Conservation (phyloP, 37 sponge, comb jelly and placozoan genomes). For the Hexactinellida sp. region DNA sequence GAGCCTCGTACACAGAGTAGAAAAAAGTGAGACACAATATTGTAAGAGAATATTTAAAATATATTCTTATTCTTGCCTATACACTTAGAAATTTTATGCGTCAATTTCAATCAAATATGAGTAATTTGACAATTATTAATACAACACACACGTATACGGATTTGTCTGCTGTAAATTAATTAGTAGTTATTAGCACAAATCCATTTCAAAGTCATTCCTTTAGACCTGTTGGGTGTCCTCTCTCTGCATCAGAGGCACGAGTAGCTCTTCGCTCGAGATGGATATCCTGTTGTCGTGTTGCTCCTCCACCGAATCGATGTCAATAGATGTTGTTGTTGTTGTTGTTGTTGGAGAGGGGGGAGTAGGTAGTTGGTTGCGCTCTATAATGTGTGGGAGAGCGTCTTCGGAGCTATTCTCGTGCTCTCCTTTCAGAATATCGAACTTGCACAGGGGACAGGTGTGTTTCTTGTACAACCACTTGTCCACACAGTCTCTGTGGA, state of each 20-base stretch:
- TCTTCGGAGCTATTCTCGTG: background rate
- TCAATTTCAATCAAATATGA: slow-evolving; percentile 15
- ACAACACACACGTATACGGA: background rate
- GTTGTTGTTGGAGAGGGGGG: background rate
- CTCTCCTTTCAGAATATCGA: slow-evolving; percentile 30
- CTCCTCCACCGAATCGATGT: background rate
- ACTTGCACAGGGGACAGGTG: slow-evolving; percentile 87
- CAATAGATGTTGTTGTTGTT: background rate
- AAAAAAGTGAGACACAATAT: background rate
- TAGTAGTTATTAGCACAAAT: background rate
- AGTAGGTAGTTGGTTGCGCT: background rate
- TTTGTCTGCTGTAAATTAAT: background rate
- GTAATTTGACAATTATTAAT: slow-evolving; percentile 11
- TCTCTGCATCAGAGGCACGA: background rate
- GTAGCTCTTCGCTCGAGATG: background rate
- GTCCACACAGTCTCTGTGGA: slow-evolving; percentile 88
- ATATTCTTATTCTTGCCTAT: slow-evolving; percentile 7
- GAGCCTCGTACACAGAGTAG: background rate
- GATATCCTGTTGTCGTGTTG: background rate
- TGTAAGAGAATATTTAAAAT: background rate
- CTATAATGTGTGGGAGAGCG: background rate
- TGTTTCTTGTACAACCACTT: slow-evolving; percentile 75
- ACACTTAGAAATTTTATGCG: slow-evolving; percentile 17
- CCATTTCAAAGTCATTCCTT: background rate
- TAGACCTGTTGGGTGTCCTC: background rate